Percentiles rank a stretch among this genome's conserved stretches.
These are phyloP conservation scores for Aphelocoma californica DNA, from an alignment of 2,797 vertebrate species.

Conservation along the genomic window DNA sequence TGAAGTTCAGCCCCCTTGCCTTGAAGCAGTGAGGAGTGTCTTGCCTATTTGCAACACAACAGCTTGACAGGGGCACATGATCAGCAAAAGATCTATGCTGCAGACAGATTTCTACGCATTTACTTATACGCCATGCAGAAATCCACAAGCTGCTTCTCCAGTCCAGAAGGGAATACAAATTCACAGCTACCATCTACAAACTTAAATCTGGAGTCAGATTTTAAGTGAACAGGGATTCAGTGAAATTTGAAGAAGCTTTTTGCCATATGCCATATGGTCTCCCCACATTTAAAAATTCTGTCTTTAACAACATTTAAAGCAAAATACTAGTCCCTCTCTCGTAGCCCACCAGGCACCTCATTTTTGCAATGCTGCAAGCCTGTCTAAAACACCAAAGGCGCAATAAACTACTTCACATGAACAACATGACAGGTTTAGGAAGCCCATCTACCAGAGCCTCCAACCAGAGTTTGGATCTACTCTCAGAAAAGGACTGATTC, in stretches of 20 bases:
- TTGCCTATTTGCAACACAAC: not conserved
- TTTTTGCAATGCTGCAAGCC: not conserved
- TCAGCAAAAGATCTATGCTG: not conserved
- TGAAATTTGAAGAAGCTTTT: not conserved
- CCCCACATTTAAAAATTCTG: not conserved
- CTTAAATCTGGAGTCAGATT: not conserved
- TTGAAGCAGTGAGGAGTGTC: not conserved
- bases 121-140: not conserved
- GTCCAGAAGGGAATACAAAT: not conserved
- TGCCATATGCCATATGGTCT: not conserved
- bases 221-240: not conserved
- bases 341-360: not conserved
- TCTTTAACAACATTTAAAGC: not conserved
- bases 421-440: not conserved
- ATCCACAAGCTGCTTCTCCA: not conserved
- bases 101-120: not conserved
- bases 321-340: not conserved
- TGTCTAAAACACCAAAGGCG: not conserved
- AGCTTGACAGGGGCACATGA: not conserved
- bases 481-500: not conserved
- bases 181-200: not conserved
- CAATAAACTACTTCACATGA: not conserved
- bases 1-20: not conserved
- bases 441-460: not conserved
- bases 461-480: not conserved